A percentile compares a stretch with the other conserved stretches of the same genome.
Evolutionary conservation across 2,113 vertebrate species (phyloP).

Genomic region (Seriola dumerili): DNA sequence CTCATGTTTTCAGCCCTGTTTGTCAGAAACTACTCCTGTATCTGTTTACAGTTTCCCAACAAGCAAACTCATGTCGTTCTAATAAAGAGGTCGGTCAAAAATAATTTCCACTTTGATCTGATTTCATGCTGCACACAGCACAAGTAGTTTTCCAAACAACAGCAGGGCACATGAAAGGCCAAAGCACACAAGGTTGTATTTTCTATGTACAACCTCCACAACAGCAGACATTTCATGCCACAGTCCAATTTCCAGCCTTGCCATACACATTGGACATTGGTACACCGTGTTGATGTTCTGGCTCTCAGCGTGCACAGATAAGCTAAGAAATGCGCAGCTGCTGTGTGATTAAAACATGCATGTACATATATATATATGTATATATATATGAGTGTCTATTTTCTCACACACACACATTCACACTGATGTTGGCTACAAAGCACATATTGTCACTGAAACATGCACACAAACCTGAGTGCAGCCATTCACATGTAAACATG

Average conservation of each 20-base stretch:
- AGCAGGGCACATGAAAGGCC: background rate
- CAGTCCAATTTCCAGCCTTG: too few species aligned
- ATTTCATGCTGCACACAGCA: background rate
- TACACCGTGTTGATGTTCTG: background rate
- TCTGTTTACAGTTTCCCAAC: conserved; percentile 16
- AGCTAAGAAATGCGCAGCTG: conserved; percentile 21
- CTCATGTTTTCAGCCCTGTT: background rate
- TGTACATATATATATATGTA: background rate
- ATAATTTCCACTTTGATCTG: background rate
- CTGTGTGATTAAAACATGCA: conserved; percentile 16
- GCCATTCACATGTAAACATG: conserved; percentile 40
- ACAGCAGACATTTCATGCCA: too few species aligned
- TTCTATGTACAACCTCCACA: too few species aligned
- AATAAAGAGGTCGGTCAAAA: background rate
- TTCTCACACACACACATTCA: conserved; percentile 6
- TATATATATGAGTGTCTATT: background rate
- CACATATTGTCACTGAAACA: conserved; percentile 50
- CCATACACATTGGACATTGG: too few species aligned
- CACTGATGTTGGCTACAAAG: conserved; percentile 25
- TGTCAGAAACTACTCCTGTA: background rate
- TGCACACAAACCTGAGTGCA: conserved; percentile 24
- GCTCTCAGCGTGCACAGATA: conserved; percentile 26
- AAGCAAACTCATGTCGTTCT: background rate
- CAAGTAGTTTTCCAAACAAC: background rate
- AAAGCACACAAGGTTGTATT: too few species aligned